Evolutionary conservation across 2,113 vertebrate species (phyloP).

Genomic region (Chiloscyllium plagiosum): DNA sequence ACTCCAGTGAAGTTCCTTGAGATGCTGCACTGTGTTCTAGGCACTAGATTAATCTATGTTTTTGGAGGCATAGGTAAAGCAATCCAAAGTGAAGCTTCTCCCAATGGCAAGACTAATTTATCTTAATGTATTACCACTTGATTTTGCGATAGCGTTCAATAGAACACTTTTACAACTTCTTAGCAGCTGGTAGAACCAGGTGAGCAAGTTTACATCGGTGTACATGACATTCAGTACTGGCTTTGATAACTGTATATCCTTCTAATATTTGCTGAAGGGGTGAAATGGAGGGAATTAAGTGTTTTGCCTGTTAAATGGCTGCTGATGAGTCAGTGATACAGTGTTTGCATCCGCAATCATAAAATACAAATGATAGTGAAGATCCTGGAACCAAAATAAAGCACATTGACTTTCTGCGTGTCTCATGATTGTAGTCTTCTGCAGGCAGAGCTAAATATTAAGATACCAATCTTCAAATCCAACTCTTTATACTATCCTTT

Average conservation of each 20-base stretch:
- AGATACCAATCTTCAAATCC: neutral
- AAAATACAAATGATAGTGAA: neutral
- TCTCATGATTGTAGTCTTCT: neutral
- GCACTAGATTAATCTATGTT: no score
- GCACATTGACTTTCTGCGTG: neutral
- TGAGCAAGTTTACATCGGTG: neutral
- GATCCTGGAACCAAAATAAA: neutral
- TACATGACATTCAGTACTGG: neutral
- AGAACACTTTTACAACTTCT: neutral
- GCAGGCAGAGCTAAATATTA: neutral
- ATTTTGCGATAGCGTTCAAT: neutral
- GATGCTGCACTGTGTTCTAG: no score
- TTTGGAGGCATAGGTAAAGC: neutral
- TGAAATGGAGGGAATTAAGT: neutral
- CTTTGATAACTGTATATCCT: neutral
- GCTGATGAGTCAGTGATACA: neutral
- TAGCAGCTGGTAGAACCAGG: neutral
- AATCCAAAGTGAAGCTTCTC: neutral
- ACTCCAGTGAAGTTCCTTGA: neutral
- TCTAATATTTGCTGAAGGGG: neutral
- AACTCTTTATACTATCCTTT: neutral
- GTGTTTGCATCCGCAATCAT: neutral
- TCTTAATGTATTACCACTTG: neutral
- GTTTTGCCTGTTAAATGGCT: neutral
- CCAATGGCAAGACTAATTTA: neutral